Conservation (phyloP, 92 coral and sea anemone genomes). For the Porites divaricata region DNA sequence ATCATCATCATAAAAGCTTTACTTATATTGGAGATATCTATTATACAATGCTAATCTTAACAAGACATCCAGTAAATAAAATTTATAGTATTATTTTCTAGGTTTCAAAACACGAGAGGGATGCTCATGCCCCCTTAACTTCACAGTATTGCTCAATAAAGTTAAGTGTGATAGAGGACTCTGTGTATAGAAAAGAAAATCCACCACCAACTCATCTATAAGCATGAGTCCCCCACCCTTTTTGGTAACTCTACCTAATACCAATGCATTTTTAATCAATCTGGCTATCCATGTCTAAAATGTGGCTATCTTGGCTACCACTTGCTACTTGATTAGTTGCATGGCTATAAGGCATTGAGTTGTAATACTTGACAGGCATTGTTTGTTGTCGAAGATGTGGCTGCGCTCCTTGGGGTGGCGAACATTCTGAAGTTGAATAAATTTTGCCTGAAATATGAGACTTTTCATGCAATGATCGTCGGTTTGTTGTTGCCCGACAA, state of each 20-base stretch:
- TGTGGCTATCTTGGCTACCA: slow-evolving; percentile 19
- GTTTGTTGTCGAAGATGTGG: slow-evolving; percentile 23
- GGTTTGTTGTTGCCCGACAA: too few species aligned
- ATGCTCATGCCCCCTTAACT: background rate
- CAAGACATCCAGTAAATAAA: too few species aligned
- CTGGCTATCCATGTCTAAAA: slow-evolving; percentile 47
- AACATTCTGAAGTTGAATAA: too few species aligned
- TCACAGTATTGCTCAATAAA: background rate
- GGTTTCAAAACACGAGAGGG: background rate
- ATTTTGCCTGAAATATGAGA: too few species aligned
- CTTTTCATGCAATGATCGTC: too few species aligned
- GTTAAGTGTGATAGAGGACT: background rate
- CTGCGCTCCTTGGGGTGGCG: slow-evolving; percentile 33
- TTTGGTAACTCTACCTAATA: background rate
- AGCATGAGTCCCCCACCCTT: background rate
- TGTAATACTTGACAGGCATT: slow-evolving; percentile 24
- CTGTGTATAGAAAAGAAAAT: slow-evolving; percentile 6
- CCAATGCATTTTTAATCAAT: slow-evolving; percentile 38
- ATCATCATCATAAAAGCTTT: too few species aligned
- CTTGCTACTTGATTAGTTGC: slow-evolving; percentile 18
- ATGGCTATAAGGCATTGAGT: slow-evolving; percentile 31
- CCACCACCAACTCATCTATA: slow-evolving; percentile 20
- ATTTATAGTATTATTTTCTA: too few species aligned
- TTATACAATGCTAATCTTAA: too few species aligned
- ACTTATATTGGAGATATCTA: too few species aligned